Percentiles rank a stretch among this genome's conserved stretches.
Evolutionary conservation across 1,140 invertebrate genomes (phyloP).

Genomic region (Sesamia nonagrioides): DNA sequence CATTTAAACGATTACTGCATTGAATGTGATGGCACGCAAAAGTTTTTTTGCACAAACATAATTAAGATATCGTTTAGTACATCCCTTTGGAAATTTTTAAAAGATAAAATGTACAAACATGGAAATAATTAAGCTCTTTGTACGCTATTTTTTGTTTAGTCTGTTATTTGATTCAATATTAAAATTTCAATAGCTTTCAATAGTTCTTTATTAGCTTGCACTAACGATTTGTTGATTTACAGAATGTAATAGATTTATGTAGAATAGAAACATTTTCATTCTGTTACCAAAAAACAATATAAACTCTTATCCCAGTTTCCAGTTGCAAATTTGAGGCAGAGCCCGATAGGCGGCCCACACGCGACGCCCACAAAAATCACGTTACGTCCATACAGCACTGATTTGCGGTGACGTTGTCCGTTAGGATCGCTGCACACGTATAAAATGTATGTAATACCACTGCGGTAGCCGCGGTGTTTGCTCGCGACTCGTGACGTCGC

Average conservation of each 20-base stretch:
- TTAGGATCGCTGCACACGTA: slow-evolving; percentile 49
- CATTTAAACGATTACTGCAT: neutral
- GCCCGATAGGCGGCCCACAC: slow-evolving; percentile 8
- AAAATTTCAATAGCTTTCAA: too few relatives aligned
- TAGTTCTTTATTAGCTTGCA: too few relatives aligned
- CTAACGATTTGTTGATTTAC: too few relatives aligned
- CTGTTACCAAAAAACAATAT: neutral
- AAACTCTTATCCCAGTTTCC: neutral
- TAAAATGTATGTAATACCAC: slow-evolving; percentile 39
- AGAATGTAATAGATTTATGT: too few relatives aligned
- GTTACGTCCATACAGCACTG: slow-evolving; percentile 36
- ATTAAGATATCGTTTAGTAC: too few relatives aligned
- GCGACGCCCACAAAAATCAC: slow-evolving; percentile 21
- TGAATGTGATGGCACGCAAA: too few relatives aligned
- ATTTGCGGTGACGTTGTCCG: slow-evolving; percentile 47
- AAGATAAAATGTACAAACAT: too few relatives aligned
- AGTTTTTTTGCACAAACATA: too few relatives aligned
- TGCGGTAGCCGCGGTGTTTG: slow-evolving; percentile 47
- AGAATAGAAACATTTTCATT: neutral
- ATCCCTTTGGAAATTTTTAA: too few relatives aligned
- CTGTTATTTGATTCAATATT: too few relatives aligned
- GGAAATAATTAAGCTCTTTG: too few relatives aligned
- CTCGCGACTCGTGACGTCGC: slow-evolving; percentile 40
- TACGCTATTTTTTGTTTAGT: too few relatives aligned
- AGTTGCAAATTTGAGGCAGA: neutral